Conservation (phyloP, 2,888 invertebrate genomes). For the Rhingia campestris region DNA sequence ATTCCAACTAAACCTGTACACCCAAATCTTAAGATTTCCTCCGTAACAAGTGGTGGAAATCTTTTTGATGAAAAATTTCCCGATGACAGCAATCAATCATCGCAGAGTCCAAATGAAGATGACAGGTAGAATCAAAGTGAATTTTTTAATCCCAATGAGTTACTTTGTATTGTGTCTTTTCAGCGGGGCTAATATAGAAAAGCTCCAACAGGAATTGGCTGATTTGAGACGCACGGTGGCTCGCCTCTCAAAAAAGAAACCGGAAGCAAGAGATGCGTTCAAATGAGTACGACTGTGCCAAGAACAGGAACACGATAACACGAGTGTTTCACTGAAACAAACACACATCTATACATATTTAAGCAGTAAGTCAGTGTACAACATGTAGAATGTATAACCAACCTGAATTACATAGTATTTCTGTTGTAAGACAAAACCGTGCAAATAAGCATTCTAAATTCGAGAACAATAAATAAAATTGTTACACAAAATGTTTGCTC, state of each 20-base stretch:
- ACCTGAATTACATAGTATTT: too few relatives aligned
- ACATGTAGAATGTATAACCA: too few relatives aligned
- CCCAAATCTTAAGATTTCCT: slow-evolving; percentile 77
- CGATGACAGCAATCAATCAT: neutral
- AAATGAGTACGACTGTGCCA: neutral
- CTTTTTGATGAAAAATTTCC: slow-evolving; percentile 30
- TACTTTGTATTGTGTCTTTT: neutral
- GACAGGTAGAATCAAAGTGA: slow-evolving; percentile 13
- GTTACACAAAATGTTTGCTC: too few relatives aligned
- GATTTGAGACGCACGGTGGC: slow-evolving; percentile 78
- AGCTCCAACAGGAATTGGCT: slow-evolving; percentile 78
- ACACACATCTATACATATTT: too few relatives aligned
- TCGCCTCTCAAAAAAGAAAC: slow-evolving; percentile 75
- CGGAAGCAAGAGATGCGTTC: slow-evolving; percentile 6
- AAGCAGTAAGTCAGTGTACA: too few relatives aligned
- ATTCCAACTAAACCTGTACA: slow-evolving; percentile 58
- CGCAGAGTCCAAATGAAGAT: neutral
- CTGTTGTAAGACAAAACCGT: too few relatives aligned
- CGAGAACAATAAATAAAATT: too few relatives aligned
- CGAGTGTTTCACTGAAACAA: too few relatives aligned
- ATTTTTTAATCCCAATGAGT: neutral
- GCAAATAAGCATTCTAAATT: too few relatives aligned
- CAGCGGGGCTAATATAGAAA: slow-evolving; percentile 73
- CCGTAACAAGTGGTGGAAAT: slow-evolving; percentile 76
- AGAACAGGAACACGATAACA: neutral